Evolutionary conservation across 2,113 vertebrate species (phyloP).

Genomic region (Syngnathus typhle): DNA sequence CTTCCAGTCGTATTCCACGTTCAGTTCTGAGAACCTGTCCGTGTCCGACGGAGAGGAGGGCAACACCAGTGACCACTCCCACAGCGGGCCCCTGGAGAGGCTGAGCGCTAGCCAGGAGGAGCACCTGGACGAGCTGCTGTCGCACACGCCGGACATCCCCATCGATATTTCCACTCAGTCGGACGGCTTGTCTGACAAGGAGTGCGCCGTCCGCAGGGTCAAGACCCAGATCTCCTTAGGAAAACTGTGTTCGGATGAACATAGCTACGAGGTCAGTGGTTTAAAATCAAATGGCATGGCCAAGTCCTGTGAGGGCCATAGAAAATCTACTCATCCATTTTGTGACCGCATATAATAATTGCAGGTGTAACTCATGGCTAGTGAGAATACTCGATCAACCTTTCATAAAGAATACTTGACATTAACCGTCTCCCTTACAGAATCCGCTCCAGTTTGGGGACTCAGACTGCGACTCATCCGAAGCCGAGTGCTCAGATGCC

Average conservation of each 20-base stretch:
- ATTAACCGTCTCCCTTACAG: conserved; percentile 49
- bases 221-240: conserved; percentile 98
- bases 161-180: conserved; percentile 98
- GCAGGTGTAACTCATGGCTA: not conserved
- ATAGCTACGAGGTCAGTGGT: conserved; percentile 83
- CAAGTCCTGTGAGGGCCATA: not conserved
- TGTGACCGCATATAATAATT: not conserved
- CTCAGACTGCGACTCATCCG: conserved; percentile 91
- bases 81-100: conserved; percentile 83
- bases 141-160: conserved; percentile 92
- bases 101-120: conserved; percentile 79
- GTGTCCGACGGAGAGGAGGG: conserved; percentile 97
- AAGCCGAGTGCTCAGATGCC: conserved; percentile 92
- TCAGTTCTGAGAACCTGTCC: conserved; percentile 97
- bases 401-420: not conserved
- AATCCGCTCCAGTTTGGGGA: conserved; percentile 88
- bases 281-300: not conserved
- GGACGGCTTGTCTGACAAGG: conserved; percentile 94
- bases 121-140: conserved; percentile 85
- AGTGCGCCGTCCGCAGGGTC: conserved; percentile 92
- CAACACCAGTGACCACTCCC: conserved; percentile 95
- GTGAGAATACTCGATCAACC: not conserved
- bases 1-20: conserved; percentile 96
- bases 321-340: not conserved
- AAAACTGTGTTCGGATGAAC: conserved; percentile 89